Base-by-base conservation (phyloP, 1,140 invertebrate genomes). In the Chironomus striatipennis region DNA sequence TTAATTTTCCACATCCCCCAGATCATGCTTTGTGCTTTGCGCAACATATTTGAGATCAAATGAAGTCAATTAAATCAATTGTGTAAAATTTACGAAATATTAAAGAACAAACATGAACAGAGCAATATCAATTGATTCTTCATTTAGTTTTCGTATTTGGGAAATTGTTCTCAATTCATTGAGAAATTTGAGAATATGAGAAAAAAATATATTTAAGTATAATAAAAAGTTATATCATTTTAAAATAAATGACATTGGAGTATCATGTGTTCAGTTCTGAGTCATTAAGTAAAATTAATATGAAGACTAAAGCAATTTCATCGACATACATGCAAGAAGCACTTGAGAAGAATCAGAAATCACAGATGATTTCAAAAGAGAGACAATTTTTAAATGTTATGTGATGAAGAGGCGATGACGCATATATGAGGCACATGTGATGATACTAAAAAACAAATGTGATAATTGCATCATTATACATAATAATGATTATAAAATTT, bases 391-490 rank as follows among this genome's bases (percentile, higher is more conserved):
- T n/a, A 57, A 57, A 57, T 57, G 47, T 57, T 57, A 34, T 57
- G 47, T 57, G 47, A 57, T n/a, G n/a, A 57, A 57, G 12, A 57
- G 47, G 47, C 47, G 47, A 57, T 57, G 47, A 57, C 47, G 47
- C 47, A 57, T 57, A 57, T 57, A 57, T 57, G 47, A 12, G 12
- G 15, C 47, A 57, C 47, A 57, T 57, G 47, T 57, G 47, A 57
- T 57, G n/a, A 57, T 57, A 57, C n/a, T 47, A 57, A 57, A n/a
- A 57, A n/a, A 57, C 47, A 57, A 57, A 57, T 57, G 47, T 57
- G 47, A 57, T 57, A 57, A 57, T 57, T 57, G 47, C 47, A 57
- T 57, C 47, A 57, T 57, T 57, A 57, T 34, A 34, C 24, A 34
- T 34, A 34, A 34, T 34, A 34, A 34, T 34, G 24, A 34, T 57